Conservation (phyloP, 2,888 invertebrate genomes). For the Polymixis flavicincta region DNA sequence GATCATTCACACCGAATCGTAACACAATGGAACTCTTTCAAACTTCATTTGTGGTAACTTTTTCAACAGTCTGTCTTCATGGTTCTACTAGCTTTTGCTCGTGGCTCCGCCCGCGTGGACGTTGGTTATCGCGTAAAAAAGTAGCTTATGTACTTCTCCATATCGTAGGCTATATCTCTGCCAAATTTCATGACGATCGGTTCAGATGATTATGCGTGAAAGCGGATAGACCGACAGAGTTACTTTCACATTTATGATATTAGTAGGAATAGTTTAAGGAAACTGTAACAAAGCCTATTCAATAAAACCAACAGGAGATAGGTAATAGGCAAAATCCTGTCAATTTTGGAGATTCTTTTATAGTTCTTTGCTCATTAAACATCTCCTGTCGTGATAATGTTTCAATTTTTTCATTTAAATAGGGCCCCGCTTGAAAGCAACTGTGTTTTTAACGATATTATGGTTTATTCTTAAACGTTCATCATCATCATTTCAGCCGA, state of each 20-base stretch:
- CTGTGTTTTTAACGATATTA: not conserved
- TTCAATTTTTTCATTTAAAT: not conserved
- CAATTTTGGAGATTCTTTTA: not conserved
- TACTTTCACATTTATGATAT: too few species aligned
- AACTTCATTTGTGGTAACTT: not conserved
- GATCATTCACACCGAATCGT: slow-evolving; percentile 58
- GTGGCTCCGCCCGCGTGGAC: too few species aligned
- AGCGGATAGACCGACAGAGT: too few species aligned
- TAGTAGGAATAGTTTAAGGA: not conserved
- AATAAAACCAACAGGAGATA: not conserved
- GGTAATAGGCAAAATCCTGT: not conserved
- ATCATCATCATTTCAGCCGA: too few species aligned
- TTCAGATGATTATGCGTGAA: too few species aligned
- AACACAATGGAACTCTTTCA: not conserved
- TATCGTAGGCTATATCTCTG: too few species aligned
- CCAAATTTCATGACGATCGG: too few species aligned
- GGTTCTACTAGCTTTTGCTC: not conserved
- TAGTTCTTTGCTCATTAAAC: not conserved
- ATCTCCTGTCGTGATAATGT: not conserved
- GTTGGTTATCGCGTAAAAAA: too few species aligned
- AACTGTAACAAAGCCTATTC: not conserved
- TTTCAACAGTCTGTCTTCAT: not conserved
- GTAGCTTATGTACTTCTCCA: too few species aligned
- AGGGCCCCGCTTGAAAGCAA: not conserved
- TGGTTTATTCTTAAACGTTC: too few species aligned